Evolutionary conservation across 2,888 invertebrate species (phyloP).

Genomic region (Alviniconcha strummeri): DNA sequence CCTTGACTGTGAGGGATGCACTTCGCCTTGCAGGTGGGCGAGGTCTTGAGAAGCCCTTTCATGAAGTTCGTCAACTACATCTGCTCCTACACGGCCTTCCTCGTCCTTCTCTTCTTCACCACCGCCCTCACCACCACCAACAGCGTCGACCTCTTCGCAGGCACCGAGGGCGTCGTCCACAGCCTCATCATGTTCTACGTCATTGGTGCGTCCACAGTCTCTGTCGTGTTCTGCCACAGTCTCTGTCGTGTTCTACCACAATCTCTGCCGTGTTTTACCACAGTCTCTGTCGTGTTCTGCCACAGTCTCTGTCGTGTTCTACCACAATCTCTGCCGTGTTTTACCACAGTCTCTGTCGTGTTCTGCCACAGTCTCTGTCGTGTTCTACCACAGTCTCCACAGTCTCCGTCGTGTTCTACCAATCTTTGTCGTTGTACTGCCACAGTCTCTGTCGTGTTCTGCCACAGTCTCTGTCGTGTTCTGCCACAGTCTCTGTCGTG

Average conservation of each 20-base stretch:
- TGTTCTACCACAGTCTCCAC: constrained; percentile 53
- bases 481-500: not conserved
- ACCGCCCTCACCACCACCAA: constrained; percentile 43
- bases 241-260: too few relatives aligned
- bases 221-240: not conserved
- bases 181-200: constrained; percentile 59
- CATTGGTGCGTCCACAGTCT: constrained; percentile 40
- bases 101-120: constrained; percentile 48
- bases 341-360: too few relatives aligned
- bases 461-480: not conserved
- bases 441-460: too few relatives aligned
- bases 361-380: constrained; percentile 46
- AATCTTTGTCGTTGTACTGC: too few relatives aligned
- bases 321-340: too few relatives aligned
- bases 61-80: constrained; percentile 62
- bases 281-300: too few relatives aligned
- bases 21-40: constrained; percentile 44
- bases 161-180: constrained; percentile 49
- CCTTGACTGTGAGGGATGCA: too few relatives aligned
- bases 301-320: too few relatives aligned
- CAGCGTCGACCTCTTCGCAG: constrained; percentile 40
- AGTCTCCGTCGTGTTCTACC: not conserved
- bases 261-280: too few relatives aligned
- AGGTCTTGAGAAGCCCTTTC: constrained; percentile 50
- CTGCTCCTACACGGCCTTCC: constrained; percentile 53